Evolutionary conservation across 2,888 invertebrate species (phyloP).

Genomic region (Erannis defoliaria): DNA sequence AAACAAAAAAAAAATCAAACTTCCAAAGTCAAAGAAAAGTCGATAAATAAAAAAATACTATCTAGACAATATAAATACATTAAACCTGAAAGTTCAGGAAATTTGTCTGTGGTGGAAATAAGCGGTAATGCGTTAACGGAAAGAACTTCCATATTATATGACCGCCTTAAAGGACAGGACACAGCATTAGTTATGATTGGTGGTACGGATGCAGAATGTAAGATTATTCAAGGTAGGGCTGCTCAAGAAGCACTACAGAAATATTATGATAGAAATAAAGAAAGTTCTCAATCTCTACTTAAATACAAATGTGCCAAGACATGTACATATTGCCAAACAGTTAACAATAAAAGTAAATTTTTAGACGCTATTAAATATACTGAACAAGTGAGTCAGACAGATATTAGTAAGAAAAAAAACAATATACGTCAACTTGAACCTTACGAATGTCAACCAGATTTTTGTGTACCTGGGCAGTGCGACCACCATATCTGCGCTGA

Average conservation of each 20-base stretch:
- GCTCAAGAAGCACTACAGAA: slow-evolving; percentile 2
- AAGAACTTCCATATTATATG: not conserved
- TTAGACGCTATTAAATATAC: not conserved
- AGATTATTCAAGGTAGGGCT: not conserved
- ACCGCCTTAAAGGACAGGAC: not conserved
- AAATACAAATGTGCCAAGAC: slow-evolving; percentile 14
- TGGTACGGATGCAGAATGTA: slow-evolving; percentile 7
- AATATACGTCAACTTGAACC: not conserved
- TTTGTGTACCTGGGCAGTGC: slow-evolving; percentile 15
- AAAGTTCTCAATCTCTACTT: not conserved
- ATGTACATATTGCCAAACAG: slow-evolving; percentile 6
- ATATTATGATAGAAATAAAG: not conserved
- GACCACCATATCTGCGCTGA: slow-evolving; percentile 24
- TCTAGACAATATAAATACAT: not conserved
- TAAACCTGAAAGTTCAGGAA: not conserved
- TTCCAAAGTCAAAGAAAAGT: not conserved
- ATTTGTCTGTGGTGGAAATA: slow-evolving; percentile 3
- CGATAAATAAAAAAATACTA: not conserved
- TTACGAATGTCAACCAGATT: slow-evolving; percentile 21
- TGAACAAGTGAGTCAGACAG: not conserved
- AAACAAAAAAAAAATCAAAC: not conserved
- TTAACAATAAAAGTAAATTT: not conserved
- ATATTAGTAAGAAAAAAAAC: not conserved
- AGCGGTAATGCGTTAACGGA: slow-evolving; percentile 5
- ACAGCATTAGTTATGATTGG: slow-evolving; percentile 6